These are phyloP conservation scores for Scaptomyza parva DNA, from an alignment of 2,888 invertebrate genomes.

Conservation along the genomic window DNA sequence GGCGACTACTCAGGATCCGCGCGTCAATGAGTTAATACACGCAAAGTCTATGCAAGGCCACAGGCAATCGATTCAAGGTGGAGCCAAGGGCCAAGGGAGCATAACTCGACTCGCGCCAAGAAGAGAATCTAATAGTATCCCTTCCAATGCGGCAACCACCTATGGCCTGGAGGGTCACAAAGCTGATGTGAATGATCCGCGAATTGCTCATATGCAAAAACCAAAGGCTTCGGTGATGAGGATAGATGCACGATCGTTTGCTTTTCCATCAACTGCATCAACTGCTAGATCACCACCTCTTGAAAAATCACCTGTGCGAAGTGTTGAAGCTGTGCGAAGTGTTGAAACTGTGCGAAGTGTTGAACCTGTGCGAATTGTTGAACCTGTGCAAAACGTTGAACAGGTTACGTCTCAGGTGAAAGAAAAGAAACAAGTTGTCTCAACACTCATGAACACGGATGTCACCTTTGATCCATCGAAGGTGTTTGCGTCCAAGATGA, in stretches of 20 bases:
- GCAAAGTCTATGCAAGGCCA: neutral
- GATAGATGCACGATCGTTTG: too few relatives aligned
- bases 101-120: neutral
- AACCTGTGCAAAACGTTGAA: neutral
- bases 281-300: neutral
- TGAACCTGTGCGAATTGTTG: too few relatives aligned
- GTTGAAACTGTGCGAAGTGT: neutral
- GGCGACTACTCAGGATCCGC: conserved; percentile 34
- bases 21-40: conserved; percentile 10
- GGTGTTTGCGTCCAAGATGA: conserved; percentile 51
- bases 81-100: neutral
- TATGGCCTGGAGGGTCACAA: conserved; percentile 55
- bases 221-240: too few relatives aligned
- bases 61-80: neutral
- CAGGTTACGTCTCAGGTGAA: neutral
- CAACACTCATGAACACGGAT: conserved; percentile 53
- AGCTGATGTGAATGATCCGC: conserved; percentile 39
- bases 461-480: conserved; percentile 56
- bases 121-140: neutral
- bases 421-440: neutral
- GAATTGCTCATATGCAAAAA: neutral
- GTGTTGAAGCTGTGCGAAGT: neutral
- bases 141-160: conserved; percentile 29
- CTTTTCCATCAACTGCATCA: neutral
- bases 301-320: neutral